Base-by-base conservation (phyloP, 2,888 invertebrate genomes). In the Venustoraphidia nigricollis region DNA sequence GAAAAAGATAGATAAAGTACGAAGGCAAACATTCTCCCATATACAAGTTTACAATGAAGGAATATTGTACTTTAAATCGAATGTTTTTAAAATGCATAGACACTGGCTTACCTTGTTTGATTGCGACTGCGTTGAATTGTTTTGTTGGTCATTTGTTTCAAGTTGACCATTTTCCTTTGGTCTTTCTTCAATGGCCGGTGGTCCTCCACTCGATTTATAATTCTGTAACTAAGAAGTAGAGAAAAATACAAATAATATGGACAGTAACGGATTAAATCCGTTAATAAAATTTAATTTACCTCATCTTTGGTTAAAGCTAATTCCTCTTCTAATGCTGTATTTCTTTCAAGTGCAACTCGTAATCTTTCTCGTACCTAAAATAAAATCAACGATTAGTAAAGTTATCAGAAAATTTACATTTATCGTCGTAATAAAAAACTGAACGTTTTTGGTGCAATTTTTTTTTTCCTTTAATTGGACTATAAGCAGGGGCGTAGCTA, bases 321-420 rank as follows among this genome's bases (percentile, higher is more conserved):
- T 73, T 98, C 96, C 67, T 96, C 94, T 75, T 98, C 98, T 67
- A 99, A 77, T 55, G 85, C 81, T 53, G 91, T 88, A 66, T 95
- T 95, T 66, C 92, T 81, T 70, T 98, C 98, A 66, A 98, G 78
- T 57, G 97, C 92, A 49, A 96, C 89, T 60, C 96, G 81, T 66
- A 98, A 75, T 64, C 97, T 76, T 71, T 99, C 97, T 57, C 98
- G 83, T 52, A 97, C 94, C 93, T 94, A 67, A 11, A 73, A 67
- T 58, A 53, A 53, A 50, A 27, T 27, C 27, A 27, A 27, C 6
- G 27, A 6, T 27, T 27, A 27, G 27, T 27, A 27, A 44, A 46
- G 10, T 3, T n/a, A 49, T 14, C 38, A 40, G 34, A 49, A n/a
- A 10, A n/a, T 9, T 44, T 49, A 41, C n/a, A 38, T 36, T 27